Evolutionary conservation across 2,113 vertebrate species (phyloP), one percentile per base, ranked within the genome.

Genomic region (Crotalus horridus): DNA sequence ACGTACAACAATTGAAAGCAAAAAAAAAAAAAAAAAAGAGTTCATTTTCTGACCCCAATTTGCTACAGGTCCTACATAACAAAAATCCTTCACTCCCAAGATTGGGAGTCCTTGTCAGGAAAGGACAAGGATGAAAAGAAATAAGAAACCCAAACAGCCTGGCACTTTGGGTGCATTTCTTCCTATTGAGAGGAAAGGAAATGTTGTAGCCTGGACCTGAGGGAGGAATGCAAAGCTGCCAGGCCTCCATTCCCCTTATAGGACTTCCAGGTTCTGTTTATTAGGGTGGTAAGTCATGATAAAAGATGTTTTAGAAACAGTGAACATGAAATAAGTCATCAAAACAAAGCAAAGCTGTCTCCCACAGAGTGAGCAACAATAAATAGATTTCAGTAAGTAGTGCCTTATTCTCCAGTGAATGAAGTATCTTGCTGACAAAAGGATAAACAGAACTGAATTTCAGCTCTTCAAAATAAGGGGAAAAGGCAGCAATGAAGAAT

Each of bases 401-500:
- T 81, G 33, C 17, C 33, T 43, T 81, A 43, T 43, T 39, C 33
- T 17, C 7, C 74, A 81, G 33, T 8, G 7, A 81, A 81, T 2
- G 39, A 81, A 39, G 6, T 39, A 81, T 81, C 2, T 81, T 39
- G 15, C 69, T 81, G 33, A 81, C 33, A 9, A 43, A 81, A 81
- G 74, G 17, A 20, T 81, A 81, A 43, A 43, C 74, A 39, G 74
- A 39, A 81, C 7, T 43, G 74, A 81, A 43, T 43, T 95, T 96
- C 96, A 96, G 93, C 95, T 93, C 90, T 94, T 46, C 93, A 91
- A 69, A 97, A 96, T 94, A 90, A 88, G 88, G 88, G 90, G n/a
- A 92, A n/a, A 92, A 87, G 51, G 61, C 51, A 94, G 93, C 91
- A 58, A 39, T 88, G 95, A 92, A 94, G 93, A 96, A 94, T 94